Conservation (phyloP, 1,140 invertebrate genomes). For the Lordiphosa clarofinis region DNA sequence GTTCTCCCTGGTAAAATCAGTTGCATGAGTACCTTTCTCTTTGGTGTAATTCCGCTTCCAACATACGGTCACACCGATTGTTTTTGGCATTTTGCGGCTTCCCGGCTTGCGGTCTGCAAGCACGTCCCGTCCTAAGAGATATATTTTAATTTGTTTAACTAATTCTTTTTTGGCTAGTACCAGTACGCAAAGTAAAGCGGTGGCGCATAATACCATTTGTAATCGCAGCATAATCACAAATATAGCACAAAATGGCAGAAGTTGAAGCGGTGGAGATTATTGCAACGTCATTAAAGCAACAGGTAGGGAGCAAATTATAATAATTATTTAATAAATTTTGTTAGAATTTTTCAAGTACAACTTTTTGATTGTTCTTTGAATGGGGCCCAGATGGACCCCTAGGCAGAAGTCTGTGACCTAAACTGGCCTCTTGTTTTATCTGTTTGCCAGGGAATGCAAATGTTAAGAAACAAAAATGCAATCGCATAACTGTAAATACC, state of each 20-base stretch:
- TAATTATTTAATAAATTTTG: conserved; percentile 27
- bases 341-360: not conserved
- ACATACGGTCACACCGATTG: too few species aligned
- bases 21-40: too few species aligned
- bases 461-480: conserved; percentile 3
- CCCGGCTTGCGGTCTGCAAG: conserved; percentile 16
- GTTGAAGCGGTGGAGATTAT: conserved; percentile 88
- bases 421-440: too few species aligned
- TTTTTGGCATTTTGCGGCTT: too few species aligned
- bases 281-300: conserved; percentile 87
- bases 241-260: conserved; percentile 80
- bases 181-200: conserved; percentile 35
- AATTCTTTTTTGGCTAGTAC: conserved; percentile 19
- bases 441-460: conserved; percentile 18
- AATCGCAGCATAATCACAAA: conserved; percentile 36
- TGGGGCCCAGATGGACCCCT: too few species aligned
- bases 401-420: too few species aligned
- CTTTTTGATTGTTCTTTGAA: too few species aligned
- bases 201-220: conserved; percentile 28
- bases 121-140: conserved; percentile 6
- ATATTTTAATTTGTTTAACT: conserved; percentile 46
- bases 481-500: conserved; percentile 31
- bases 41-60: too few species aligned
- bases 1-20: too few species aligned
- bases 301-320: conserved; percentile 81